Evolutionary conservation across 2,797 vertebrate genomes (phyloP).

Genomic region (Sebastes variabilis): DNA sequence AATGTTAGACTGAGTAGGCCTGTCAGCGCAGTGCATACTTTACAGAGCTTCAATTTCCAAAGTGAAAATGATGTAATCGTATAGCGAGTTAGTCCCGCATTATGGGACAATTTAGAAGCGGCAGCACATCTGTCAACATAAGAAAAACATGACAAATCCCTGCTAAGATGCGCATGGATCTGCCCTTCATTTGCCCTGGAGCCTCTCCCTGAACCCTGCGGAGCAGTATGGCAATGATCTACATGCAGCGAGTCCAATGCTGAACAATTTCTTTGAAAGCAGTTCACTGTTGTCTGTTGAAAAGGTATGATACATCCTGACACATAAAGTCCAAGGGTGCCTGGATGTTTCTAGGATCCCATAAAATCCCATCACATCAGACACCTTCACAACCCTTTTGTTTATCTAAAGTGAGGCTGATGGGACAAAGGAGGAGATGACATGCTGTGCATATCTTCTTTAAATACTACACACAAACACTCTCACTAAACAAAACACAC

Average conservation of each 20-base stretch:
- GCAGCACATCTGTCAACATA: conserved; percentile 67
- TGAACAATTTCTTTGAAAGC: conserved; percentile 56
- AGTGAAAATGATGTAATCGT: conserved; percentile 68
- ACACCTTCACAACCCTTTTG: conserved; percentile 42
- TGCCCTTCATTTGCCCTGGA: conserved; percentile 73
- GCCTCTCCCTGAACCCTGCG: conserved; percentile 63
- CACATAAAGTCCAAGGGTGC: conserved; percentile 41
- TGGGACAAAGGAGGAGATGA: conserved; percentile 29
- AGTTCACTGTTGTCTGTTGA: conserved; percentile 53
- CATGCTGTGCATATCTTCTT: conserved; percentile 13
- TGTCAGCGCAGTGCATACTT: conserved; percentile 51
- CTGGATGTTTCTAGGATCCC: conserved; percentile 32
- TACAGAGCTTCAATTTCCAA: conserved; percentile 62
- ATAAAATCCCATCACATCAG: conserved; percentile 48
- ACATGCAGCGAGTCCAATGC: conserved; percentile 24
- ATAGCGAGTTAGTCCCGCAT: conserved; percentile 58
- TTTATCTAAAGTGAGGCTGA: conserved; percentile 41
- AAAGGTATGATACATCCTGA: conserved; percentile 39
- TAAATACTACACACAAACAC: not conserved
- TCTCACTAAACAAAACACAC: no score
- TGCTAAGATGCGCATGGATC: conserved; percentile 45
- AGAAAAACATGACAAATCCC: conserved; percentile 72
- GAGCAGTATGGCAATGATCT: conserved; percentile 39
- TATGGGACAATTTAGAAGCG: conserved; percentile 59
- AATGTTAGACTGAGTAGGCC: conserved; percentile 34